These are phyloP conservation scores for Elanus axillaris DNA, from an alignment of 2,113 vertebrate genomes.

Conservation along the genomic window DNA sequence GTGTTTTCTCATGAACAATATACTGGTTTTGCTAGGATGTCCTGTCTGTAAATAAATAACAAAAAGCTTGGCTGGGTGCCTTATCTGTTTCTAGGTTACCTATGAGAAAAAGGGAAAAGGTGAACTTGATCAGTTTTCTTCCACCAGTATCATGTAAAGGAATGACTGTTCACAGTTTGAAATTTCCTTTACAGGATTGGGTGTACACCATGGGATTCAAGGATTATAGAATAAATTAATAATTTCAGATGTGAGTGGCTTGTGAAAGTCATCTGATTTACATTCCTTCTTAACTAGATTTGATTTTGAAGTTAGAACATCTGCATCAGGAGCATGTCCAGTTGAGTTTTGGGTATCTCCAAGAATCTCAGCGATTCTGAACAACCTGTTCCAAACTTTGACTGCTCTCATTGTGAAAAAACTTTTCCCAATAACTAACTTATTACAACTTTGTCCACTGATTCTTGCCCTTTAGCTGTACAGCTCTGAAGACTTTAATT, in stretches of 20 bases:
- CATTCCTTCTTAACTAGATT: not conserved
- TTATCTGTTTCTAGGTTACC: not conserved
- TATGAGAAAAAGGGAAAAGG: not conserved
- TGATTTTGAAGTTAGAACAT: not conserved
- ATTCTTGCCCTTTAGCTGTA: not conserved
- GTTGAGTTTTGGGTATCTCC: not conserved
- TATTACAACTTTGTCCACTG: not conserved
- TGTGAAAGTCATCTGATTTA: not conserved
- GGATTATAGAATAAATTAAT: not conserved
- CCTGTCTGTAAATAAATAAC: not conserved
- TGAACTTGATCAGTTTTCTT: not conserved
- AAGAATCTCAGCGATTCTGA: not conserved
- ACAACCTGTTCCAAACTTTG: not conserved
- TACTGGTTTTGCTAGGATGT: not conserved
- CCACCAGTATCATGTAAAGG: not conserved
- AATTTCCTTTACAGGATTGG: not conserved
- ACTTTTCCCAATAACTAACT: not conserved
- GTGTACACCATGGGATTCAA: not conserved
- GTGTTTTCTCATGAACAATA: not conserved
- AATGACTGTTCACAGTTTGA: not conserved
- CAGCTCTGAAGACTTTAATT: not conserved
- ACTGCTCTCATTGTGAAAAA: not conserved
- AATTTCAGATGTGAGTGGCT: not conserved
- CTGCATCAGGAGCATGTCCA: not conserved
- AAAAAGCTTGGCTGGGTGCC: not conserved